Evolutionary conservation across 1,140 invertebrate species (phyloP), one percentile per base, ranked within the genome.

Genomic region (Panagrolaimus sp.): DNA sequence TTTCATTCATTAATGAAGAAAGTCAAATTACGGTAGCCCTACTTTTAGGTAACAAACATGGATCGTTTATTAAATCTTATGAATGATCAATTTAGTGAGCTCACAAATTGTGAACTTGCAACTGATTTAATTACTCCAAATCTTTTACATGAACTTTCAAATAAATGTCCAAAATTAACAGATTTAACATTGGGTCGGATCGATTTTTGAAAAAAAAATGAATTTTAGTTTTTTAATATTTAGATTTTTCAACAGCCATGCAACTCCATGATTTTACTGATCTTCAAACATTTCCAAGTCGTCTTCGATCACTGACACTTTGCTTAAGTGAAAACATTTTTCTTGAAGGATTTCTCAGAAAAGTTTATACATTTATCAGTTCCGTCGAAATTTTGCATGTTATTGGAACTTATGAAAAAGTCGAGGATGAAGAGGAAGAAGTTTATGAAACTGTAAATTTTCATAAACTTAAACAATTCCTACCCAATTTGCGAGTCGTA

Each of bases 341-440:
- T 84, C 94, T 99, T 90, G 96, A 99, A 85, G 96, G 96, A n/a
- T 98, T 99, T 83, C 98, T 99, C 93, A 87, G 96, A 70, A 96
- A 98, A 85, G 98, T 98, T 73, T 98, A 99, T 84, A 98, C 97
- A 83, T 98, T 97, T 82, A 96, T 99, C 78, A 98, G 98, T 72
- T 96, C 95, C 9, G 83, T 99, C n/a, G 93, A 98, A 87, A 92
- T 97, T 70, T 86, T 99, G 43, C 96, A 98, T 86, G 87, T 99
- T 26, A 94, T 99, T 82, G 96, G 96, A 24, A 98, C 96, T 0
- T 98, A 98, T 83, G 96, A 99, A 82, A 96, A 96, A 83, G 90
- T 96, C 7, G 94, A 96, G 83, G 94, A 84, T 70, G 86, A 98
- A 83, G 95, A 97, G 81, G 96, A 98, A 82, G 96, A 99, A 83